Base-by-base conservation (phyloP, 2,113 vertebrate species). In the Hippocampus comes region DNA sequence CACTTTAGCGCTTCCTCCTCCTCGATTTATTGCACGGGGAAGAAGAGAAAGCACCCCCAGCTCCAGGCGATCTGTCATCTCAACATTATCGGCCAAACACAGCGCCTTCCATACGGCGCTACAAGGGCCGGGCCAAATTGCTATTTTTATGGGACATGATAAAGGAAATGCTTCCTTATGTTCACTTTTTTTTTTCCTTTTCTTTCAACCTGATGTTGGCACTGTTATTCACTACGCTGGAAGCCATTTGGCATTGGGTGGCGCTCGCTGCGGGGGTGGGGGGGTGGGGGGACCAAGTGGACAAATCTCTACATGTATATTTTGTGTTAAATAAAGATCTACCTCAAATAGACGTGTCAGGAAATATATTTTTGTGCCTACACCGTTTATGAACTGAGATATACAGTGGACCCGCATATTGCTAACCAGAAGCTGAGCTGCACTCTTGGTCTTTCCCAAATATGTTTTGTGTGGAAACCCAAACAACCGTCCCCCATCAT, bases 101-200 rank as follows among this genome's bases (percentile, higher is more conserved):
- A 94, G 94, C 92, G 91, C 94, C 95, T 94, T 95, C 95, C 94
- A 94, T 94, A 93, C 95, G 92, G 93, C 95, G 94, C 93, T 95
- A 94, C 95, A 93, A 94, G 94, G 94, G 93, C 94, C 93, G 90
- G 91, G 92, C 94, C 96, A 96, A 95, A 95, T 95, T 95, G 95
- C 94, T 96, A 93, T 96, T 96, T 97, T 95, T 95, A 95, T 95
- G 94, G 94, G 94, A 93, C 94, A 94, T 93, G 95, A 95, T 96
- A 95, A 96, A 97, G 94, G 94, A 95, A 96, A 94, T 93, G 94
- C 94, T 94, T 91, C 94, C 94, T 94, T 95, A 93, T 94, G 95
- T 95, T 96, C 95, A 90, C 91, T 94, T 94, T 34, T 34, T 18
- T 60, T 18, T 60, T 8, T 17, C 1, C 94, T 38, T 38, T 38